Conservation (phyloP, 2,888 invertebrate species). For the Meiosimyza platycephala region DNA sequence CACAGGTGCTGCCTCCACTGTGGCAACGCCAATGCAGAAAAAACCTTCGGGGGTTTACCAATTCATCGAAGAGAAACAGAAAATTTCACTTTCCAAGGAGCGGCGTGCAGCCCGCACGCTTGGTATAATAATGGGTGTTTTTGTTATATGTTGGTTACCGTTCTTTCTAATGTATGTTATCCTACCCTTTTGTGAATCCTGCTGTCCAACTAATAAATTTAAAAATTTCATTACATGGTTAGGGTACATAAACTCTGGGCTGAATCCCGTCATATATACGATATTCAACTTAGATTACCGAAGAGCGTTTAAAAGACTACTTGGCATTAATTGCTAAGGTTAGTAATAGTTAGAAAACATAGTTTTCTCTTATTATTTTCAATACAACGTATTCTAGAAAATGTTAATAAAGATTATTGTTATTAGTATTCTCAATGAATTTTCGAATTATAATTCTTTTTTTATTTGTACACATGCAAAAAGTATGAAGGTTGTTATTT, state of each 20-base stretch:
- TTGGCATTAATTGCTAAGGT: conserved; percentile 69
- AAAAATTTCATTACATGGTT: conserved; percentile 94
- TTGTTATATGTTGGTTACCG: conserved; percentile 97
- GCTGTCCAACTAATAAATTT: conserved; percentile 83
- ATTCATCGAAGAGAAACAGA: conserved; percentile 89
- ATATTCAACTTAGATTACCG: conserved; percentile 95
- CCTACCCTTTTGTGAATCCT: conserved; percentile 85
- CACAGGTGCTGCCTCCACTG: conserved; percentile 44
- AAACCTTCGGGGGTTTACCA: conserved; percentile 75
- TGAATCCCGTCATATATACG: conserved; percentile 95
- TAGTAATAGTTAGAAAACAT: conserved; percentile 47
- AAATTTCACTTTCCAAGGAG: conserved; percentile 93
- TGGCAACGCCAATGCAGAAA: conserved; percentile 52
- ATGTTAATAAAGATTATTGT: not conserved
- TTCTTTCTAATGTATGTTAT: conserved; percentile 97
- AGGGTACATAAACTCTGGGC: conserved; percentile 89
- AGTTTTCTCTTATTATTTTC: not conserved
- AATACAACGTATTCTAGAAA: not conserved
- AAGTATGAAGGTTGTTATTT: no score
- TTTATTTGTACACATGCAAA: no score
- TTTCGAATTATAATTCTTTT: no score
- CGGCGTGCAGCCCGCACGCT: conserved; percentile 93
- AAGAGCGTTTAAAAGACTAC: conserved; percentile 85
- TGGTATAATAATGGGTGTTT: conserved; percentile 97
- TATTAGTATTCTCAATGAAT: no score